Base-by-base conservation (phyloP, 2,113 vertebrate species). In the Scalopus aquaticus region DNA sequence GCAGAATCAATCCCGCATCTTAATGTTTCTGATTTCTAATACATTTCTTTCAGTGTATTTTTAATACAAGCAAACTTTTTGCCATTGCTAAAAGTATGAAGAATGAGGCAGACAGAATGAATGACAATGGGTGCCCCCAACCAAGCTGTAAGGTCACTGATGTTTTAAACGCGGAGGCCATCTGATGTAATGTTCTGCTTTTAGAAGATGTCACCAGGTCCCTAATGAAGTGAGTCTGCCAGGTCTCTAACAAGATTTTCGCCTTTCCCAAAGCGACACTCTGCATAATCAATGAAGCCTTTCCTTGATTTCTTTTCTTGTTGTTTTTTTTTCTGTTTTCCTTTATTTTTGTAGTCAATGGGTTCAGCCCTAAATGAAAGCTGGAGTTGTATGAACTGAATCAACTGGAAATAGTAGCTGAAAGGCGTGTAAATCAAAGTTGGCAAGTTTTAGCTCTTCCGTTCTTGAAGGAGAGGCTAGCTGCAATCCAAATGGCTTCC, bases 361-460 rank as follows among this genome's bases (percentile, higher is more conserved):
- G 96, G 92, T 96, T 95, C 93, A 90, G 91, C 60, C 54, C 62
- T 70, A 91, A 97, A 88, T 96, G 95, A 97, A 97, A 96, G 97
- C 97, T 94, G 72, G 96, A 95, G 96, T 88, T 97, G 95, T 88
- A 97, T 96, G 95, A 93, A 91, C 80, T 78, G 96, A 97, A 94
- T 96, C 64, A 70, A 44, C 87, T 97, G 94, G 91, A 97, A 97
- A 88, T 85, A 84, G 95, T 93, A 26, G 76, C 94, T 96, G 96
- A 97, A 96, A 97, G 83, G 95, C 96, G 32, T 97, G 97, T 72
- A 97, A 97, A 97, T 96, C 94, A 93, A 96, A 96, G 96, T 88
- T 93, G 96, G 96, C 97, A 96, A 96, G 94, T 78, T 77, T 74
- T 6, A 69, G 91, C 87, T 87, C 96, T 97, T 97, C 97, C 87